Percentiles rank a stretch among this genome's conserved stretches.
phyloP scores from a whole-genome alignment of 2,113 vertebrate genomes.

The Athene cunicularia region DNA sequence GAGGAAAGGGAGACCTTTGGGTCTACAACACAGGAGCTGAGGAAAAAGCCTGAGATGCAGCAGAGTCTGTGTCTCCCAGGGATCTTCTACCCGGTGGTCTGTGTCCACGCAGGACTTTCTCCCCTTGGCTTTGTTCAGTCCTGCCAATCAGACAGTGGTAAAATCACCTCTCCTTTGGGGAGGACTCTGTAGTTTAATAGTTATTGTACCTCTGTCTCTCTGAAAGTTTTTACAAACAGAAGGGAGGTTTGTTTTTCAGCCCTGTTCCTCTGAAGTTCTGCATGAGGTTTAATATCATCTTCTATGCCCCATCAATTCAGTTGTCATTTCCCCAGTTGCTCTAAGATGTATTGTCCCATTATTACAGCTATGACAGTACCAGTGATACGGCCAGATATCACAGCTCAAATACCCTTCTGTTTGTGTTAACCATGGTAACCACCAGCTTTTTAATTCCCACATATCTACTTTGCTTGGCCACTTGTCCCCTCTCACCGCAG shows the following conservation, averaged over 20 bases:
- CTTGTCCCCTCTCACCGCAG: background rate
- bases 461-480: background rate
- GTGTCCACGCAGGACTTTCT: background rate
- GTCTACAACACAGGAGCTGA: background rate
- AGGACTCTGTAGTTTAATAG: background rate
- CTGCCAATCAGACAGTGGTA: accelerated
- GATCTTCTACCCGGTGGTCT: background rate
- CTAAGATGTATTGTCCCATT: background rate
- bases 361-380: background rate
- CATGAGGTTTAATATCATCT: background rate
- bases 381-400: background rate
- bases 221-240: background rate
- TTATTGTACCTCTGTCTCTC: background rate
- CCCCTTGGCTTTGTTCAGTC: background rate
- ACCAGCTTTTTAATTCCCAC: background rate
- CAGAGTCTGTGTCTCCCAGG: background rate
- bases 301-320: background rate
- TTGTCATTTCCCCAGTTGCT: accelerated
- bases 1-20: background rate
- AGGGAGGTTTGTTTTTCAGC: background rate
- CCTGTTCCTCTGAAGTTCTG: background rate
- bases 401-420: background rate
- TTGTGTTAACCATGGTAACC: background rate
- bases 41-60: background rate
- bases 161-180: background rate